Evolutionary conservation across 2,113 vertebrate species (phyloP), one percentile per base, ranked within the genome.

Genomic region (Narcine bancroftii): DNA sequence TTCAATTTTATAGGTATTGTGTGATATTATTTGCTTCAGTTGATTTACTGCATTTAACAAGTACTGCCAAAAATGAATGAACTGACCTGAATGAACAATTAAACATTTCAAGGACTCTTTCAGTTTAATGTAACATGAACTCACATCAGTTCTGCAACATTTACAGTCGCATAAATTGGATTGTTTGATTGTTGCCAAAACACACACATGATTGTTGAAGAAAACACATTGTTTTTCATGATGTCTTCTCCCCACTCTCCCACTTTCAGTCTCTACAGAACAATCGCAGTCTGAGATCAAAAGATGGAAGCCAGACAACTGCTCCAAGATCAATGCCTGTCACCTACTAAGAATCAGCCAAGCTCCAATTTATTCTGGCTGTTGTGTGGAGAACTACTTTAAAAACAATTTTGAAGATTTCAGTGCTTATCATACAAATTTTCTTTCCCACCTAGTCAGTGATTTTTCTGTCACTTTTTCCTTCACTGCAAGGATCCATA

Each of bases 331-430:
- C 81, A 87, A 60, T 63, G 33, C 81, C 53, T 87, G 53, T 56
- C 53, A 87, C 17, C 81, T 9, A 87, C 81, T 60, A 36, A 33
- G 53, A 87, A 87, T 15, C 81, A 87, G 36, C 53, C 81, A 60
- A 33, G 33, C 33, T 87, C 53, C 53, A 60, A 87, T 87, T 87
- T 87, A 87, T 15, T 87, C 53, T 36, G 56, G 81, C 81, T 87
- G 53, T 29, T 60, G n/a, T 36, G 81, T n/a, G 56, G 53, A 87
- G 53, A 87, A 60, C 56, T 33, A 87, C 33, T 56, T 60, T 36
- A 60, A 50, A 63, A 19, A 17, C 53, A 36, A n/a, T 60, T 87
- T 87, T n/a, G n/a, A 60, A 87, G 33, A 17, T n/a, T 87, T 60
- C 53, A 87, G 17, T 87, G 81, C 53, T 60, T 60, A 87, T 33